Evolutionary conservation across 64 coral and sea anemone genomes (phyloP), one percentile per base, ranked within the genome.

Genomic region (Dendronephthya gigantea): DNA sequence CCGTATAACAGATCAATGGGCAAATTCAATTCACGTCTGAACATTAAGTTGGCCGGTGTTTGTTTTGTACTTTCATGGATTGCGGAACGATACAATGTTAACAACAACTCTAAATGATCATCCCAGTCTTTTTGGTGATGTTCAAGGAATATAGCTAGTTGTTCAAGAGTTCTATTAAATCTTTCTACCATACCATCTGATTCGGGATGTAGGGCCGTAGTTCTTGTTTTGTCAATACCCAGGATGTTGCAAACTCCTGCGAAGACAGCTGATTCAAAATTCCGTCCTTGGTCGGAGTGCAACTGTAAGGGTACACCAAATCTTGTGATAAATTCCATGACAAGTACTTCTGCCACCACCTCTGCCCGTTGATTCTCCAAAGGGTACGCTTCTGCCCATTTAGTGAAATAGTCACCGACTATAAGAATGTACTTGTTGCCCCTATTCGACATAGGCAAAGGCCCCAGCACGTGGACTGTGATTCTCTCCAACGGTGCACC

Each of bases 351-450:
- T 1, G 69, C 69, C 34, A 55, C 50, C 50, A 55, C 23, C 7
- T 70, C 66, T 1, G 69, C 69, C 34, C 17, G 69, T 75, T 75
- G 69, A 75, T 75, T 75, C 30, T 75, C 69, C 69, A 75, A 75
- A 6, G 69, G 69, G 17, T 82, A 81, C 23, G 25, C 35, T 43
- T 87, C 85, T 25, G 68, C 50, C 66, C 27, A 87, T 39, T 92
- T 89, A 16, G 83, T 85, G 22, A 92, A 86, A 83, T 89, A 89
- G 69, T 92, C 74, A 7, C 48, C 52, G 1, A 92, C 51, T 5
- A 92, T 87, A 2, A 88, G 83, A 0, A 88, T 10, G 12, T 81
- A 92, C 48, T 85, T 47, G 83, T 88, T 76, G 9, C 39, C 69
- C 35, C 25, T 39, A 9, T 87, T 55, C 6, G 88, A 68, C 34